Evolutionary conservation across 1,140 invertebrate genomes (phyloP).

Genomic region (Anagrus nilaparvatae): DNA sequence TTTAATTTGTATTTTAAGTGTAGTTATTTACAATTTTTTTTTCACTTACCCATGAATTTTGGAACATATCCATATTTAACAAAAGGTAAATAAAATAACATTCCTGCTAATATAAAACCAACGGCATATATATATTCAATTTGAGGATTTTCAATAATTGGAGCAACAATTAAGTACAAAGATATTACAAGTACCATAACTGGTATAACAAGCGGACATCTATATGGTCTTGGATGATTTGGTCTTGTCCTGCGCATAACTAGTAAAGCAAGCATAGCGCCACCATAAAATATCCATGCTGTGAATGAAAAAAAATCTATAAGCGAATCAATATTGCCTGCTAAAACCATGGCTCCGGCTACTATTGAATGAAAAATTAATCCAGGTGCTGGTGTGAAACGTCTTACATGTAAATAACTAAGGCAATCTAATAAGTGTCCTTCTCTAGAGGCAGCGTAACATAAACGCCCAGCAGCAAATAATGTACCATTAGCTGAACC

Average conservation of each 20-base stretch:
- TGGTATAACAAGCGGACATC: conserved; percentile 87
- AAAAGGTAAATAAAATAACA: conserved; percentile 87
- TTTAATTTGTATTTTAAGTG: neutral
- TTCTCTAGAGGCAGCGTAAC: conserved; percentile 89
- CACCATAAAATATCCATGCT: conserved; percentile 91
- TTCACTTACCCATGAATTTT: conserved; percentile 67
- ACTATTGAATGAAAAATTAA: conserved; percentile 75
- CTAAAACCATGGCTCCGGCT: conserved; percentile 69
- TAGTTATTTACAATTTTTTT: neutral
- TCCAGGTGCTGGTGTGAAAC: conserved; percentile 89
- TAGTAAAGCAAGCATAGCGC: conserved; percentile 77
- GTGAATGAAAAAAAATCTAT: conserved; percentile 95
- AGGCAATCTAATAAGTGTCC: conserved; percentile 87
- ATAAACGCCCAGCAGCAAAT: conserved; percentile 83
- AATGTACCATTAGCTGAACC: conserved; percentile 94
- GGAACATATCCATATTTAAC: conserved; percentile 77
- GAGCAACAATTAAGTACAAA: conserved; percentile 82
- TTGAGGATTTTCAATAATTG: conserved; percentile 84
- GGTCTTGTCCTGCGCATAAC: conserved; percentile 81
- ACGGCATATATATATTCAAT: conserved; percentile 86
- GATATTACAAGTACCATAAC: conserved; percentile 79
- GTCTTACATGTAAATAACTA: conserved; percentile 84
- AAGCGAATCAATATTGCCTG: conserved; percentile 79
- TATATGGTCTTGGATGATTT: conserved; percentile 77
- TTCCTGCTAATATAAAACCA: conserved; percentile 76